Evolutionary conservation across 2,888 invertebrate genomes (phyloP).

Genomic region (Tetragonula carbonaria): DNA sequence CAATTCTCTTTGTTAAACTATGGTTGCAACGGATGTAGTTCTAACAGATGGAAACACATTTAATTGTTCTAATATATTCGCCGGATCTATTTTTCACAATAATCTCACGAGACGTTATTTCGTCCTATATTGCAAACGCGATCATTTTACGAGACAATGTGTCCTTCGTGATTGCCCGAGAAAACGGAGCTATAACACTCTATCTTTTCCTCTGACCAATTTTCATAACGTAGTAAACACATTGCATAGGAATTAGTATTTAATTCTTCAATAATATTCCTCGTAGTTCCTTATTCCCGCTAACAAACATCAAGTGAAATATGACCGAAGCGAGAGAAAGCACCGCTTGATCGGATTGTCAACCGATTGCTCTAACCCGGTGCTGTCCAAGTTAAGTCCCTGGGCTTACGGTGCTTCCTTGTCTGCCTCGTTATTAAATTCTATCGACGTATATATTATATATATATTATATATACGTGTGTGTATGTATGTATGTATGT

Average conservation of each 20-base stretch:
- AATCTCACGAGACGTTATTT: too few relatives aligned
- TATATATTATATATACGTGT: too few relatives aligned
- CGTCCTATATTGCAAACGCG: too few relatives aligned
- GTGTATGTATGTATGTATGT: background rate
- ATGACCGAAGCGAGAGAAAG: background rate
- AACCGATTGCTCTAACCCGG: background rate
- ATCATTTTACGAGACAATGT: too few relatives aligned
- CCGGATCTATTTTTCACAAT: too few relatives aligned
- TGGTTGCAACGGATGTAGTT: too few relatives aligned
- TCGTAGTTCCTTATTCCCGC: background rate
- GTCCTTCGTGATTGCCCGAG: background rate
- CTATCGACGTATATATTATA: background rate
- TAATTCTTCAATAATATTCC: too few relatives aligned
- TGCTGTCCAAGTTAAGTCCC: background rate
- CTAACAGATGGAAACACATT: too few relatives aligned
- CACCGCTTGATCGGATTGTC: background rate
- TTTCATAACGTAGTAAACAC: too few relatives aligned
- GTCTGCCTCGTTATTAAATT: background rate
- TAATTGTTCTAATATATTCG: too few relatives aligned
- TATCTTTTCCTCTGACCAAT: background rate
- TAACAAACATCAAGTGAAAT: background rate
- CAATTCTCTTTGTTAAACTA: too few relatives aligned
- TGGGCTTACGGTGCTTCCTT: constrained; percentile 11
- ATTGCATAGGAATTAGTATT: too few relatives aligned
- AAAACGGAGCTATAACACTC: background rate